A percentile compares a stretch with the other conserved stretches of the same genome.
These are phyloP conservation scores for Albula glossodonta DNA, from an alignment of 2,113 vertebrate genomes.

Conservation along the genomic window DNA sequence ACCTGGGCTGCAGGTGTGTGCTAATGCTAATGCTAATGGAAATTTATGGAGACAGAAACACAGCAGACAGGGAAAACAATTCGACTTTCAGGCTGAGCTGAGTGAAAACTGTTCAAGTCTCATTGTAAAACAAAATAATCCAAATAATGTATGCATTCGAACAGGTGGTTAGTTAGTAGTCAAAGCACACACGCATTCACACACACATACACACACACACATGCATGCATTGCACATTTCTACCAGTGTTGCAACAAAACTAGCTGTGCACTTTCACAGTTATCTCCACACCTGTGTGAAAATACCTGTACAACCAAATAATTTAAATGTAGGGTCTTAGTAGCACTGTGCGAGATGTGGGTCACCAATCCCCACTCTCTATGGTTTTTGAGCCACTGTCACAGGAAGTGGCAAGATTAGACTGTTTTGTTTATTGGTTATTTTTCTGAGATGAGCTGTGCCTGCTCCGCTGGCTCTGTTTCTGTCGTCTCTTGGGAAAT, in stretches of 20 bases:
- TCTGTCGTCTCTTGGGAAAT: conserved; percentile 24
- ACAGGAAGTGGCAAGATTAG: background rate
- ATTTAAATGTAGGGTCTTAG: background rate
- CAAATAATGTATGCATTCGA: background rate
- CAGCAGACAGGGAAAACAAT: background rate
- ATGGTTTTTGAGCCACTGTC: background rate
- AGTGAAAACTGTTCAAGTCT: background rate
- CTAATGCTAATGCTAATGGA: no score
- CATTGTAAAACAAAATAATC: background rate
- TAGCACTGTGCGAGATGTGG: no score
- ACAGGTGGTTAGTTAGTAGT: background rate
- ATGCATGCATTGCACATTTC: background rate
- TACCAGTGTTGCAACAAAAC: background rate
- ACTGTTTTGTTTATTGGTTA: background rate
- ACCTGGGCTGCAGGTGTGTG: background rate
- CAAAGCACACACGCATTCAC: background rate
- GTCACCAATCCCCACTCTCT: background rate
- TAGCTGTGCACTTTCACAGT: background rate
- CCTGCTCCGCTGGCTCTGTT: conserved; percentile 2
- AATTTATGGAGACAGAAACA: background rate
- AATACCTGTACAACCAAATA: background rate
- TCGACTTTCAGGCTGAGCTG: background rate
- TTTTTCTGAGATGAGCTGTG: conserved; percentile 26
- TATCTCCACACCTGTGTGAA: conserved; percentile 8
- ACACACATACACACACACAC: conserved; percentile 24